Base-by-base conservation (phyloP, 53 echinoderm and acorn worm species). In the Echinometra lucunter region DNA sequence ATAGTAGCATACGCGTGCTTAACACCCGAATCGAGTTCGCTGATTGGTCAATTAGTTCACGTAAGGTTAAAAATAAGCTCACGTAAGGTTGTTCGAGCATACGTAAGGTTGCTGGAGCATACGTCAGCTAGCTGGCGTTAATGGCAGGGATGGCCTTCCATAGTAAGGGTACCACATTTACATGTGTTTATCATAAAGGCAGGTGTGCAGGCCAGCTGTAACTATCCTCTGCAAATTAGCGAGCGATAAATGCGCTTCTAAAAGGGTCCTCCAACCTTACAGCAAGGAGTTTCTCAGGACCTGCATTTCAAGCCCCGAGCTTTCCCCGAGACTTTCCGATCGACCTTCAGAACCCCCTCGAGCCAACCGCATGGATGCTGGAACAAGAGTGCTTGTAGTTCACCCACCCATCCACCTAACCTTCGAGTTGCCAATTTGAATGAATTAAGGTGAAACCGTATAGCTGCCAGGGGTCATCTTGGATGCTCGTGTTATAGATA, bases 401-500 rank as follows among this genome's bases (percentile, higher is more conserved):
- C 53, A 53, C 53, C 53, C 53, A 72, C 32, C 72, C 72, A 34
- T 72, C 28, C 53, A 53, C 53, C 53, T 13, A 72, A 72, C 72
- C 72, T 72, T 72, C 28, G 35, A 35, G 1, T 72, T 35, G 28
- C 35, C 72, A 32, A 72, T 35, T 35, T 32, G 72, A 72, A 32
- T 72, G 72, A 32, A 32, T 72, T 72, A 72, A 72, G 0, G 72
- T 72, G 72, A 72, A 72, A 72, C 72, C 72, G 32, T 2, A 72
- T 72, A 72, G 9, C 72, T 72, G 72, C 72, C 30, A 72, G 34
- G 35, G 72, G 72, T 72, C 72, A 72, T 72, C 72, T 72, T 10
- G 32, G 35, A 72, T 13, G 72, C 72, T 15, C 72, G 32, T 9
- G 72, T 13, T 34, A 72, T 72, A 35, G 72, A 72, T 16, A 72